A percentile compares a stretch with the other conserved stretches of the same genome.
These are phyloP conservation scores for Octodon degus DNA, from an alignment of 2,113 vertebrate genomes.

Conservation along the genomic window DNA sequence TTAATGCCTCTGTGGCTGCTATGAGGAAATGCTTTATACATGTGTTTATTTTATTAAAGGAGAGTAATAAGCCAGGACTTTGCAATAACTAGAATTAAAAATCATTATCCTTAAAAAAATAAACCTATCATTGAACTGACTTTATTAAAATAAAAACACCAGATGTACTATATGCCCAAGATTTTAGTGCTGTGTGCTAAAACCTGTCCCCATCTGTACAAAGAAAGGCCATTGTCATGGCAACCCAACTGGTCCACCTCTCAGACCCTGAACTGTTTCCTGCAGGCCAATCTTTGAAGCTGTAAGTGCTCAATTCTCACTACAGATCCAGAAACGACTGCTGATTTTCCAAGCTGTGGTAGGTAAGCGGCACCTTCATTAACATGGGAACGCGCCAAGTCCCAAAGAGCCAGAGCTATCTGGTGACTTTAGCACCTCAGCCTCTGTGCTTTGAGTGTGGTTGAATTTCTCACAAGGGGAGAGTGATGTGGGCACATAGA, in stretches of 20 bases:
- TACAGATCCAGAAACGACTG: background rate
- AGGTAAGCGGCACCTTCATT: background rate
- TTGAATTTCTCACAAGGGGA: slow-evolving; percentile 13
- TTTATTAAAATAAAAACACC: background rate
- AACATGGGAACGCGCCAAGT: background rate
- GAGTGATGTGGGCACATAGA: background rate
- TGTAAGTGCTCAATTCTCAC: slow-evolving; percentile 14
- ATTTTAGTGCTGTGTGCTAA: background rate
- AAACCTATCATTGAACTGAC: background rate
- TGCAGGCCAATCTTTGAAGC: slow-evolving; percentile 56
- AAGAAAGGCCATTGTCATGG: slow-evolving; percentile 34
- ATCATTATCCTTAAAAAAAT: background rate
- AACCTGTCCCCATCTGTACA: background rate
- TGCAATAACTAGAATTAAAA: background rate
- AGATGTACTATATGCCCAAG: background rate
- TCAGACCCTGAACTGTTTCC: background rate
- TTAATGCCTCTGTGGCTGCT: slow-evolving; percentile 13
- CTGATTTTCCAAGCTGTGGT: slow-evolving; percentile 58
- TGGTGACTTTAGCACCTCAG: too few relatives aligned
- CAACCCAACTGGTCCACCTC: slow-evolving; percentile 42
- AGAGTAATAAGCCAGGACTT: background rate
- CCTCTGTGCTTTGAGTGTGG: background rate
- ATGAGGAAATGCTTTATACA: background rate
- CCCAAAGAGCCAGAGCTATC: background rate
- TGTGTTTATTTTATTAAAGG: background rate